Percentiles rank a stretch among this genome's conserved stretches.
Evolutionary conservation across 2,113 vertebrate species (phyloP).

Genomic region (Pituophis catenifer): DNA sequence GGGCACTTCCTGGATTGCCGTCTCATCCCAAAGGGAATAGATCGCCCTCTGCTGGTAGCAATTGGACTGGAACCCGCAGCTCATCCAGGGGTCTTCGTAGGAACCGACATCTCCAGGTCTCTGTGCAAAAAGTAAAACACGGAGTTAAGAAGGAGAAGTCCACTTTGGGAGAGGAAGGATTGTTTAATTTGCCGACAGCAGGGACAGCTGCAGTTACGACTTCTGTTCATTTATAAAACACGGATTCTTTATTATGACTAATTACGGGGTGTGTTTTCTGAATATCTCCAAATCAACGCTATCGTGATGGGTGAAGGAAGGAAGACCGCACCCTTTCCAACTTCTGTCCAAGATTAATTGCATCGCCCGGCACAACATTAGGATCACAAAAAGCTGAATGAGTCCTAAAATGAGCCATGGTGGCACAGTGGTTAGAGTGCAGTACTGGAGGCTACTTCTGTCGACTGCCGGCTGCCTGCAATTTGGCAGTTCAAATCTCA

Average conservation of each 20-base stretch:
- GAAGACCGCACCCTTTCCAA: not conserved
- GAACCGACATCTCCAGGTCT: slow-evolving; percentile 71
- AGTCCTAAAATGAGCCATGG: not conserved
- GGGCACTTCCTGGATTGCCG: slow-evolving; percentile 89
- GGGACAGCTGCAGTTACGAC: not conserved
- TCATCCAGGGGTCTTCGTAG: slow-evolving; percentile 75
- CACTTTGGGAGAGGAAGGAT: not conserved
- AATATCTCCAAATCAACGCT: not conserved
- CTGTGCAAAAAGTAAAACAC: slow-evolving; percentile 57
- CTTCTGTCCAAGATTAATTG: not conserved
- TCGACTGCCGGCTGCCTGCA: too few species aligned
- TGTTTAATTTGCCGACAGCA: not conserved
- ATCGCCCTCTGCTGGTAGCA: slow-evolving; percentile 77
- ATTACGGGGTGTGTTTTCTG: not conserved
- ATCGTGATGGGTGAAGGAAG: not conserved
- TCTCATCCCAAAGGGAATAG: slow-evolving; percentile 78
- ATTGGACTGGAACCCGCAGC: slow-evolving; percentile 74
- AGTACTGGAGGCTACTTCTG: too few species aligned
- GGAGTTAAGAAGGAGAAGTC: fast-evolving
- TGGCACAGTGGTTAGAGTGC: too few species aligned
- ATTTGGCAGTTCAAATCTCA: too few species aligned
- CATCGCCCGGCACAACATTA: not conserved
- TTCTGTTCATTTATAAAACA: not conserved
- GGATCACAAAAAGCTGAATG: not conserved
- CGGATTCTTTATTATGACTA: not conserved